A percentile compares a stretch with the other conserved stretches of the same genome.
Conservation (phyloP, 2,113 vertebrate genomes). For the Pelvicachromis taeniatus region DNA sequence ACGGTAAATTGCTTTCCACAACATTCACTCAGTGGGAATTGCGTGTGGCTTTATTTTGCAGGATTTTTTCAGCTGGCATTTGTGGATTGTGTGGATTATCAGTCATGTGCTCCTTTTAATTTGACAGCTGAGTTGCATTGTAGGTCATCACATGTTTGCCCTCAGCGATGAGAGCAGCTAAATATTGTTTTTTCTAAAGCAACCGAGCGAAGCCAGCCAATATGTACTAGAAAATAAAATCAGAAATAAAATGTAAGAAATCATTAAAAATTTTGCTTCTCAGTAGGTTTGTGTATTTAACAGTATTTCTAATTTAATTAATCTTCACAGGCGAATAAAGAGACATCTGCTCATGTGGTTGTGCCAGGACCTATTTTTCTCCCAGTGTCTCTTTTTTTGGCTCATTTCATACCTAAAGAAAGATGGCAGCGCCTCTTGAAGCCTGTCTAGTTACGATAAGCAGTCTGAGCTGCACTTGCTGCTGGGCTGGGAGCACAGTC, state of each 20-base stretch:
- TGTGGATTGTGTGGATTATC: not conserved
- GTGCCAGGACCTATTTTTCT: slow-evolving; percentile 27
- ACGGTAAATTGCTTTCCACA: slow-evolving; percentile 72
- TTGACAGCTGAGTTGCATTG: not conserved
- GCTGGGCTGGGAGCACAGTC: not conserved
- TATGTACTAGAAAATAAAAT: not conserved
- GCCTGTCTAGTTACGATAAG: slow-evolving; percentile 38
- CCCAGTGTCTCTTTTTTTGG: slow-evolving; percentile 18
- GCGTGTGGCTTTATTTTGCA: not conserved
- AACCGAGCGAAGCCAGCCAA: not conserved
- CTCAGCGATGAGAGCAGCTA: not conserved
- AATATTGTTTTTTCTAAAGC: not conserved
- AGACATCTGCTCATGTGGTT: slow-evolving; percentile 32
- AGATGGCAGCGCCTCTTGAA: slow-evolving; percentile 31
- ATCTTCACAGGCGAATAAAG: not conserved
- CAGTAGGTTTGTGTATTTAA: not conserved
- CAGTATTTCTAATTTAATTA: not conserved
- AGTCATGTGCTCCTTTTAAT: not conserved
- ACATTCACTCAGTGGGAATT: not conserved
- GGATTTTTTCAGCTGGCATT: not conserved
- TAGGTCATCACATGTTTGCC: not conserved
- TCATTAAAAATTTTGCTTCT: not conserved
- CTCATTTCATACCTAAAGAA: slow-evolving; percentile 51
- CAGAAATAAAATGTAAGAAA: not conserved
- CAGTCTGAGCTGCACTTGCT: slow-evolving; percentile 6